Evolutionary conservation across 1,140 invertebrate species (phyloP), one percentile per base, ranked within the genome.

Genomic region (Archivesica marissinica): DNA sequence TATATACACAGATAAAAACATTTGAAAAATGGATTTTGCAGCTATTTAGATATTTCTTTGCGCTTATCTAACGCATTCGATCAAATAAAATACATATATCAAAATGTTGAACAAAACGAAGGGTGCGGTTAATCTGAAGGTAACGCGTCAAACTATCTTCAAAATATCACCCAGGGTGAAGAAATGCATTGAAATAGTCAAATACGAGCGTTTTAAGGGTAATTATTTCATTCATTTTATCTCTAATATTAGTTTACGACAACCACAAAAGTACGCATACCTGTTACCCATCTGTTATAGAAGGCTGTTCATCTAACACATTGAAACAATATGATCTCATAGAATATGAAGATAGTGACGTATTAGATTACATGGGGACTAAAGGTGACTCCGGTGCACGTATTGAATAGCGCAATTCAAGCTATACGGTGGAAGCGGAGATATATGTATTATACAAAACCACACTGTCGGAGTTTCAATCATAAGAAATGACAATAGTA

Each of bases 381-480:
- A 61, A 72, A 83, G 80, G 80, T 83, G 30, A 75, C 23, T 54
- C 50, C 30, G 54, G 80, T 83, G 54, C 80, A 64, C 3, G 80
- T 72, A 83, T 83, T 54, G 80, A 83, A 75, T 83, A 33, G 17
- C 68, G 70, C 68, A 83, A 83, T 56, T 64, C 39, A 39, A 83
- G 35, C 41, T 56, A 33, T 25, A 28, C 28, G n/a, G 20, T 38
- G 56, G 28, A 83, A 75, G 54, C 64, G 52, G 56, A 74, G 68
- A 74, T 83, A n/a, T 25, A 33, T 28, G 35, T 66, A 56, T 35
- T 61, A 30, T 66, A 41, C 68, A 52, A 50, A 75, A 41, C 30
- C 44, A 44, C 52, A 74, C 70, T 74, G 80, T 75, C 80, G 59
- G 38, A 33, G 23, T 74, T 47, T 47, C 79, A 54, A 68, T 70